Conservation (phyloP, 2,888 invertebrate genomes). For the Epicampocera succincta region DNA sequence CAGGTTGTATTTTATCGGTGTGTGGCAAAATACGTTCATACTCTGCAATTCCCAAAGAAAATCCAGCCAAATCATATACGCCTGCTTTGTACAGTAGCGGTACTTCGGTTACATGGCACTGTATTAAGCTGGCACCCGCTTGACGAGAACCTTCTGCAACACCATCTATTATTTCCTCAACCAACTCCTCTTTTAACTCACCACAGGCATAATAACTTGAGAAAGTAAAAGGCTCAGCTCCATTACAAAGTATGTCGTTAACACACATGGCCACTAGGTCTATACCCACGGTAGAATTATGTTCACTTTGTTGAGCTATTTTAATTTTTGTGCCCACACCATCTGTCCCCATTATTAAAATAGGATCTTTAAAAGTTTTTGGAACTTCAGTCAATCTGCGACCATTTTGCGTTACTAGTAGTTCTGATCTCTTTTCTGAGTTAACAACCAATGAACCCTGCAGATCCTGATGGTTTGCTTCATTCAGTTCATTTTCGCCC, state of each 20-base stretch:
- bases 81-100: conserved; percentile 93
- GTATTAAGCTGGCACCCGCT: conserved; percentile 93
- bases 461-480: conserved; percentile 63
- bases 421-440: conserved; percentile 73
- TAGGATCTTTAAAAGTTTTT: conserved; percentile 86
- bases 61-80: conserved; percentile 97
- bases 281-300: conserved; percentile 92
- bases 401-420: conserved; percentile 73
- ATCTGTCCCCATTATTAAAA: conserved; percentile 96
- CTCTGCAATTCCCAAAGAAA: conserved; percentile 96
- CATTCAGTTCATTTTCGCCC: conserved; percentile 67
- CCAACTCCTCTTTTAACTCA: conserved; percentile 86
- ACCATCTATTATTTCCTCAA: conserved; percentile 82
- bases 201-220: conserved; percentile 97
- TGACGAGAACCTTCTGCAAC: conserved; percentile 92
- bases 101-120: conserved; percentile 97
- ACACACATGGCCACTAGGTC: conserved; percentile 99
- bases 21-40: conserved; percentile 87
- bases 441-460: conserved; percentile 50
- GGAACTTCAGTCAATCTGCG: conserved; percentile 79
- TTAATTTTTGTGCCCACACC: conserved; percentile 99
- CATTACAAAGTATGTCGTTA: conserved; percentile 97
- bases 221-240: conserved; percentile 97
- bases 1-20: conserved; percentile 86
- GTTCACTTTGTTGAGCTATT: conserved; percentile 90